phyloP scores from a whole-genome alignment of 2,113 vertebrate species.

The Plestiodon gilberti region DNA sequence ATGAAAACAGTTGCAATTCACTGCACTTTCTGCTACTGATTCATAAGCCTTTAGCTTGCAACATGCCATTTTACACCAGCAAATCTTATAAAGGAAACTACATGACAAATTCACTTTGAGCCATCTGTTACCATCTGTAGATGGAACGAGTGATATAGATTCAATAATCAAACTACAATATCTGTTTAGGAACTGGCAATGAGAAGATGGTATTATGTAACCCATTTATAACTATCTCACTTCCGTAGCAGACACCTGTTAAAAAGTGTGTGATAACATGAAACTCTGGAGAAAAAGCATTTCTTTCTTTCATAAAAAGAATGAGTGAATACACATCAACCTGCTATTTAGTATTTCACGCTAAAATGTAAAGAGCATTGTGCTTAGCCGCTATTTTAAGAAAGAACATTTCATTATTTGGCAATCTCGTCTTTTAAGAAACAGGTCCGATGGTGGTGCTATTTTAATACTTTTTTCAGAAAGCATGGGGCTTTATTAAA shows the following conservation, averaged over 20 bases:
- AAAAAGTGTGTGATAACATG: background rate
- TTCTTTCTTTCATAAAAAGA: background rate
- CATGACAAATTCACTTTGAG: background rate
- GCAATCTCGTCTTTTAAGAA: background rate
- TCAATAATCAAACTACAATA: conserved; percentile 9
- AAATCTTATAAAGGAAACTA: conserved; percentile 22
- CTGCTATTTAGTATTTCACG: background rate
- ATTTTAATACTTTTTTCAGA: background rate
- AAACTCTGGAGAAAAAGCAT: conserved; percentile 5
- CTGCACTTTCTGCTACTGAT: background rate
- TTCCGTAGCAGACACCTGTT: background rate
- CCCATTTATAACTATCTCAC: background rate
- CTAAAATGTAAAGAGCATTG: background rate
- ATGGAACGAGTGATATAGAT: background rate
- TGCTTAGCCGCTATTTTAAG: background rate
- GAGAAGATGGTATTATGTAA: background rate
- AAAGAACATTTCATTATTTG: background rate
- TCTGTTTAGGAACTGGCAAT: background rate
- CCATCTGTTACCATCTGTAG: background rate
- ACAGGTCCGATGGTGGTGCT: background rate
- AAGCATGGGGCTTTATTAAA: background rate
- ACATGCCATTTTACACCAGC: background rate
- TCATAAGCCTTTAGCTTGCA: background rate
- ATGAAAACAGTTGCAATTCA: conserved; percentile 28
- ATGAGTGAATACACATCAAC: background rate